phyloP scores from a whole-genome alignment of 2,797 vertebrate species.

The Carduelis carduelis region DNA sequence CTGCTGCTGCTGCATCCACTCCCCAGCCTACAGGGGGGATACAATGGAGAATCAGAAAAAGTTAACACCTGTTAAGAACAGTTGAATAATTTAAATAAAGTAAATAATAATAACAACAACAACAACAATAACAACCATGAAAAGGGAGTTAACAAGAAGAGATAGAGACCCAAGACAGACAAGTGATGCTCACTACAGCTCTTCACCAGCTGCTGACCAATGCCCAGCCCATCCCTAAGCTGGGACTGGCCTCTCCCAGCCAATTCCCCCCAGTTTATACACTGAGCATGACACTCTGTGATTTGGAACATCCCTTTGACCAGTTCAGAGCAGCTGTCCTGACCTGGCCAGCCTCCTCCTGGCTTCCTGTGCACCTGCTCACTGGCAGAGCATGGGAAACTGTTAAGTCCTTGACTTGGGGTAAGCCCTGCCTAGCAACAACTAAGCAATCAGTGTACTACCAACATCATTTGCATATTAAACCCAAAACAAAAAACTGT shows the following conservation, averaged over 20 bases:
- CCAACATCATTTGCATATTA: not conserved
- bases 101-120: not conserved
- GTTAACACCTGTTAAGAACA: not conserved
- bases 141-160: not conserved
- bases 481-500: not conserved
- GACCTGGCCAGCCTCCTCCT: not conserved
- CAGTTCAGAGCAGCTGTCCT: not conserved
- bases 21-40: not conserved
- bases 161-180: not conserved
- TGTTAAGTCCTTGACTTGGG: not conserved
- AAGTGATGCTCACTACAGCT: not conserved
- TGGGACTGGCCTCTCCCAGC: not conserved
- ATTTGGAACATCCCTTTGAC: not conserved
- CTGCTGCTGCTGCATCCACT: not conserved
- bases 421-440: not conserved
- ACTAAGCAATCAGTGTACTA: not conserved
- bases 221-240: not conserved
- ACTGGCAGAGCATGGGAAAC: not conserved
- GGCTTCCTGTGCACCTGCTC: not conserved
- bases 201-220: not conserved
- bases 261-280: not conserved
- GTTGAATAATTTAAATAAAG: not conserved
- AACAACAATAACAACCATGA: not conserved
- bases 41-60: not conserved
- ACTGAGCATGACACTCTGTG: fast-evolving